Base-by-base conservation (phyloP, 2,797 vertebrate species). In the Petrocephalus schoutedeni region DNA sequence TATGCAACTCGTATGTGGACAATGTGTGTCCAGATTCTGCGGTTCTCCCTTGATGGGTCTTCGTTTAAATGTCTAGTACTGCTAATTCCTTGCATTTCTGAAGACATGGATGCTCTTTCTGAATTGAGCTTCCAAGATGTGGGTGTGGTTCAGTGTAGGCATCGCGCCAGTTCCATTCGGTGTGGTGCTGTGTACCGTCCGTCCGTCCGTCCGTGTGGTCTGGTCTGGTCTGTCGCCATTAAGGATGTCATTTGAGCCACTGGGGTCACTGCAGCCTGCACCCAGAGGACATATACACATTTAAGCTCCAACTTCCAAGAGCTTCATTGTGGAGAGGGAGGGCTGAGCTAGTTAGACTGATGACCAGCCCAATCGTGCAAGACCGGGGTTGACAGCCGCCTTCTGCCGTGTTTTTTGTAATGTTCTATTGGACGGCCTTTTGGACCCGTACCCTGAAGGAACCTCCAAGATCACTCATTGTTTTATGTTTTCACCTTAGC, bases 1-100 rank as follows among this genome's bases (percentile, higher is more conserved):
- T n/a, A 14, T 10, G n/a, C 54, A 3, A 8, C n/a, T 83, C 3
- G 0, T 23, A 12, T 54, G 80, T 51, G 19, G 94, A 96, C 95
- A 95, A 95, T 95, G 89, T 95, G 96, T 94, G 49, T 28, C n/a
- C 21, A 54, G 45, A 10, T 28, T 84, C 80, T 14, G 41, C 74
- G 3, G 19, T 21, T 80, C 36, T 80, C 41, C 36, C 41, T 80
- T 2, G 74, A 77, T 45, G 16, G 71, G 5, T 77, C 36, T 77
- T 77, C 3, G 12, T 77, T 41, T 19, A 45, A 45, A 41, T 77
- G 0, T 77, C 16, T 36, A 45, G 36, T 45, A n/a, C 71, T 77
- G 32, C 19, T 77, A 45, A 77, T n/a, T 19, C 2, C 2, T 45
- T 77, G 71, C 45, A 5, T 77, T 45, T 77, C 71, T n/a, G 71